phyloP scores from a whole-genome alignment of 2,113 vertebrate species.

The Pantherophis guttatus region DNA sequence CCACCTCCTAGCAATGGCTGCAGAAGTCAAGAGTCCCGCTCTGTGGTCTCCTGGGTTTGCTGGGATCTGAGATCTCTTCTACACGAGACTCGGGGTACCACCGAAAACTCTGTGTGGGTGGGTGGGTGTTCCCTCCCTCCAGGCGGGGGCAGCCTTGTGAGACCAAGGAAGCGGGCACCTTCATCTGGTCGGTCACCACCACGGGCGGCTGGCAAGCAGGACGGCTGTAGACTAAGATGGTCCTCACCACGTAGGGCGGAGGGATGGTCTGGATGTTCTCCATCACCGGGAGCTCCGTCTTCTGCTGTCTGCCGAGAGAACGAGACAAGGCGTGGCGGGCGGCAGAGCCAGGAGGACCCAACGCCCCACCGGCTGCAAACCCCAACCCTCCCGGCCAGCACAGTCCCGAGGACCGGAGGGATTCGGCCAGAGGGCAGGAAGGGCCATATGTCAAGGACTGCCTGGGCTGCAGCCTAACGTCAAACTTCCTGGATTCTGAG shows the following conservation, averaged over 20 bases:
- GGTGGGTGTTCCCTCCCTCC: neutral
- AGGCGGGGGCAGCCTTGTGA: neutral
- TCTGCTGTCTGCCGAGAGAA: slow-evolving; percentile 76
- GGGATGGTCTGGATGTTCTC: slow-evolving; percentile 92
- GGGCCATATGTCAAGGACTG: neutral
- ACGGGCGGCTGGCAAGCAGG: slow-evolving; percentile 83
- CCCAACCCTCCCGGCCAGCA: neutral
- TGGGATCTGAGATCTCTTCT: neutral
- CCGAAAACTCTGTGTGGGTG: neutral
- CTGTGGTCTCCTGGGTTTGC: neutral
- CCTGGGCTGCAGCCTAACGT: neutral
- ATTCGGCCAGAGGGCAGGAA: neutral
- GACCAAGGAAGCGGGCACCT: slow-evolving; percentile 66
- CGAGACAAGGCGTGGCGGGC: neutral
- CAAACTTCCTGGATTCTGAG: neutral
- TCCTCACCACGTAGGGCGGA: slow-evolving; percentile 86
- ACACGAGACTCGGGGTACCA: neutral
- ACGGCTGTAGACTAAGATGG: slow-evolving; percentile 87
- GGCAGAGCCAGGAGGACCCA: neutral
- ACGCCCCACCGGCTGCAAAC: too few species aligned
- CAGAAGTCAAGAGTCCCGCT: neutral
- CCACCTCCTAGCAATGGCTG: neutral
- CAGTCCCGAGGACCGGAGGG: neutral
- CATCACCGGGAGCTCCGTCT: slow-evolving; percentile 86
- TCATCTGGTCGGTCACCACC: slow-evolving; percentile 80